Evolutionary conservation across 2,113 vertebrate genomes (phyloP).

Genomic region (Larimichthys crocea): DNA sequence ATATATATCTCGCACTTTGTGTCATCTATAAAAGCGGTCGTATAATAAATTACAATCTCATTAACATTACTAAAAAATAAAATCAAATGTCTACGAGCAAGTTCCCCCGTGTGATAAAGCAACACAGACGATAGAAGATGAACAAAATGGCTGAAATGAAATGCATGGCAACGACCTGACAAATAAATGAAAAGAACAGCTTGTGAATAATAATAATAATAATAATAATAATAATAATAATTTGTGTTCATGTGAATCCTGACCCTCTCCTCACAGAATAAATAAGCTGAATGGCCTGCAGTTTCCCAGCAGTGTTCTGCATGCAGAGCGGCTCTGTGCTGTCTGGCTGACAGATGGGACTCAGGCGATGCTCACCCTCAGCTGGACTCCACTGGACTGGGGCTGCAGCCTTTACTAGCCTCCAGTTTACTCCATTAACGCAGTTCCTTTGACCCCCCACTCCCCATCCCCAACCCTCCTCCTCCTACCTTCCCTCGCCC

Average conservation of each 20-base stretch:
- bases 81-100: constrained; percentile 45
- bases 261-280: constrained; percentile 51
- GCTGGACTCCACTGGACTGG: constrained; percentile 72
- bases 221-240: constrained; percentile 73
- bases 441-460: constrained; percentile 69
- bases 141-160: constrained; percentile 74
- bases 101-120: constrained; percentile 40
- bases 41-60: constrained; percentile 89
- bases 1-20: constrained; percentile 87
- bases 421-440: constrained; percentile 74
- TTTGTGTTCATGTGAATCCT: constrained; percentile 34
- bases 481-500: too few species aligned
- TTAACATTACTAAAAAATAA: constrained; percentile 74
- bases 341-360: constrained; percentile 71
- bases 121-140: constrained; percentile 48
- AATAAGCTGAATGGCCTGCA: constrained; percentile 54
- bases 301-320: constrained; percentile 44
- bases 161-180: constrained; percentile 51
- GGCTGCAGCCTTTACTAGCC: constrained; percentile 74
- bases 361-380: constrained; percentile 75
- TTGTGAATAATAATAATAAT: constrained; percentile 61
- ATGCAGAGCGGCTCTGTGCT: constrained; percentile 45
- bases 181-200: constrained; percentile 38
- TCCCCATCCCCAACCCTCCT: not conserved
- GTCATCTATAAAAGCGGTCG: constrained; percentile 85